Conservation (phyloP, 2,113 vertebrate species). For the Dinomys branickii region DNA sequence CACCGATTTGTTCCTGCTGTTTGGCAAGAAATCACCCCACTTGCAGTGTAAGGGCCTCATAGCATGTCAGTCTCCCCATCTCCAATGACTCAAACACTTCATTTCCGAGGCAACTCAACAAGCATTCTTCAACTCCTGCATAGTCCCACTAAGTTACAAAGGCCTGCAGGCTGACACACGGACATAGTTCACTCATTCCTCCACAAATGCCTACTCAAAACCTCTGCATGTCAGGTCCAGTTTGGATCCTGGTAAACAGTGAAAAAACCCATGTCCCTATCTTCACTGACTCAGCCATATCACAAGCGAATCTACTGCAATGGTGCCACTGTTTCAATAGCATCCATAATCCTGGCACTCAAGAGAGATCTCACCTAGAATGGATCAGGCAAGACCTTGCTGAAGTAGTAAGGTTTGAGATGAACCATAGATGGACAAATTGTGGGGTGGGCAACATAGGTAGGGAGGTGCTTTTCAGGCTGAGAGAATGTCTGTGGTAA, state of each 20-base stretch:
- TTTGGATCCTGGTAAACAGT: not conserved
- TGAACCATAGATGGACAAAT: not conserved
- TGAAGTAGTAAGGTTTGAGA: not conserved
- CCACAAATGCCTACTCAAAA: not conserved
- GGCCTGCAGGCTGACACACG: not conserved
- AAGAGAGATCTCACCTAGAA: not conserved
- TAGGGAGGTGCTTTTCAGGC: not conserved
- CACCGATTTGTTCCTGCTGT: not conserved
- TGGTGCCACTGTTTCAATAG: not conserved
- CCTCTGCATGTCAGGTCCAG: not conserved
- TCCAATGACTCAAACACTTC: not conserved
- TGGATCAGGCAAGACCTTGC: not conserved
- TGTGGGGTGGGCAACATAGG: not conserved
- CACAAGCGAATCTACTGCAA: no score
- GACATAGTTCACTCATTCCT: not conserved
- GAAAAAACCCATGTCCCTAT: no score
- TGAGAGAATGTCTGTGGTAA: not conserved
- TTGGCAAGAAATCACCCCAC: not conserved
- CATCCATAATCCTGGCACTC: not conserved
- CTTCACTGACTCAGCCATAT: not conserved
- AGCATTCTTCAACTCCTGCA: not conserved
- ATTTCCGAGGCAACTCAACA: not conserved
- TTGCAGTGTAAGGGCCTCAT: not conserved
- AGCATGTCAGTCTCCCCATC: not conserved
- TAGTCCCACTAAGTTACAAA: not conserved